Percentiles rank a stretch among this genome's conserved stretches.
Conservation (phyloP, 1,140 invertebrate genomes). For the Neodiprion fabricii region DNA sequence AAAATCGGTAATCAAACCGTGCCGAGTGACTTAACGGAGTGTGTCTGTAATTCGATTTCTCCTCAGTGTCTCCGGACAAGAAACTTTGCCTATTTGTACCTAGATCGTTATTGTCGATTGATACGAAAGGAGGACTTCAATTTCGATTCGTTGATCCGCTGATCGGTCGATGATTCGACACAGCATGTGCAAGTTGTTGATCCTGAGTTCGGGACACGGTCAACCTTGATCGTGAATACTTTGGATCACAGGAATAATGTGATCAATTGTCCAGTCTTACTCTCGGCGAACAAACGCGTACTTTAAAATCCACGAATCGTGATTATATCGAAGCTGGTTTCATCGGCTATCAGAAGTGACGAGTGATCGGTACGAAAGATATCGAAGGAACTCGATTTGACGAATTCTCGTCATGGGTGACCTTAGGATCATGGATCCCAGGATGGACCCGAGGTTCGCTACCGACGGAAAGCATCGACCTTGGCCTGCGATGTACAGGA, state of each 20-base stretch:
- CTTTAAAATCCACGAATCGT: constrained; percentile 36
- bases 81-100: too few species aligned
- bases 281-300: constrained; percentile 44
- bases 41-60: too few species aligned
- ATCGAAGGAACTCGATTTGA: constrained; percentile 27
- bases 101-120: too few species aligned
- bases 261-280: constrained; percentile 35
- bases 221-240: not conserved
- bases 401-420: constrained; percentile 48
- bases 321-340: too few species aligned
- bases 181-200: not conserved
- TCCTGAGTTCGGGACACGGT: not conserved
- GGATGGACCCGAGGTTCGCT: constrained; percentile 53
- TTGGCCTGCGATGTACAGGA: constrained; percentile 69
- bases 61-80: too few species aligned
- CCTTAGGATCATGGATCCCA: constrained; percentile 54
- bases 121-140: too few species aligned
- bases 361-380: constrained; percentile 21
- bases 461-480: constrained; percentile 56
- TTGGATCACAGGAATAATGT: not conserved
- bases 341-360: too few species aligned
- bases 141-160: not conserved
- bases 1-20: constrained; percentile 8
- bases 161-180: not conserved
- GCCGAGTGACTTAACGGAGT: constrained; percentile 1